A percentile compares a stretch with the other conserved stretches of the same genome.
phyloP scores from a whole-genome alignment of 2,888 invertebrate species.

The Ichneumoninae sp. region DNA sequence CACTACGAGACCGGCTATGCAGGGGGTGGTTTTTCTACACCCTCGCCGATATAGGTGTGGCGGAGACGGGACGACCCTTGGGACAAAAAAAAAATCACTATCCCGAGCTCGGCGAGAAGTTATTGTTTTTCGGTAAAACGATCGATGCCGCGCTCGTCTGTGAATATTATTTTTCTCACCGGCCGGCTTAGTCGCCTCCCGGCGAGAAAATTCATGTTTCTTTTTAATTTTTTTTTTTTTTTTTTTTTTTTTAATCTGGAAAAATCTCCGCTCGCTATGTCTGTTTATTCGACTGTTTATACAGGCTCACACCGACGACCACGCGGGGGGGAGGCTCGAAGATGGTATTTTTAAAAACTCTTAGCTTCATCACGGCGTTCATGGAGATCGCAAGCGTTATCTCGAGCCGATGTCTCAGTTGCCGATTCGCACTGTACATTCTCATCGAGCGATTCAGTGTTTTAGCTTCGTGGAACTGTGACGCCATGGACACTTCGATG shows the following conservation, averaged over 20 bases:
- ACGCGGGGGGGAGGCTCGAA: neutral
- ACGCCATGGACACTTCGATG: slow-evolving; percentile 13
- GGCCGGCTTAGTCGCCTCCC: neutral
- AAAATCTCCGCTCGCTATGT: neutral
- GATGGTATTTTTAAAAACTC: slow-evolving; percentile 35
- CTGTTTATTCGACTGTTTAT: neutral
- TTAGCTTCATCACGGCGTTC: neutral
- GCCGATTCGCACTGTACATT: neutral
- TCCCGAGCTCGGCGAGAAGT: neutral
- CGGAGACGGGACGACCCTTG: slow-evolving; percentile 26
- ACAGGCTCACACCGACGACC: neutral
- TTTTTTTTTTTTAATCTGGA: neutral
- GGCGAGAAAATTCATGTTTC: neutral
- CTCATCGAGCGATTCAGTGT: neutral
- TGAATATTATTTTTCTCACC: neutral
- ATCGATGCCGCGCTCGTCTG: neutral
- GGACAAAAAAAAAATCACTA: neutral
- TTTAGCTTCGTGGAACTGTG: slow-evolving; percentile 1
- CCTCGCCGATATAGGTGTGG: slow-evolving; percentile 67
- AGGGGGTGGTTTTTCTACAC: slow-evolving; percentile 77
- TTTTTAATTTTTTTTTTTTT: neutral
- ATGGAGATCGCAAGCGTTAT: neutral
- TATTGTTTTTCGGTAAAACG: neutral
- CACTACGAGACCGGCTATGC: slow-evolving; percentile 76
- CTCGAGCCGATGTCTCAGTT: neutral